Percentiles rank a stretch among this genome's conserved stretches.
Evolutionary conservation across 1,140 invertebrate genomes (phyloP).

Genomic region (Charaxes varanes): DNA sequence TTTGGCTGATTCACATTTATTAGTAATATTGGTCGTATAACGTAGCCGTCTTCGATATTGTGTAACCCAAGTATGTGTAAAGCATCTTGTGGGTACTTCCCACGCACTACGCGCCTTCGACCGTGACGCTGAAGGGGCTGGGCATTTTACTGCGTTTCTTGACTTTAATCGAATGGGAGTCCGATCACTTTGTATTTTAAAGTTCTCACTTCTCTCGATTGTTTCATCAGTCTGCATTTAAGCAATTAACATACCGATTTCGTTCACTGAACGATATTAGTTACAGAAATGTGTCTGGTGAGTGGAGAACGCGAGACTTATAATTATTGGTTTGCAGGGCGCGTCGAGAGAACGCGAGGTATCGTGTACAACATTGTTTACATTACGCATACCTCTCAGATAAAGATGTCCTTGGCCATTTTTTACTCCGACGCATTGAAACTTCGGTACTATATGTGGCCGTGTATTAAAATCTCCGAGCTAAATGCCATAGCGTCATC

Average conservation of each 20-base stretch:
- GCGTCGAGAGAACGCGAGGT: constrained; percentile 40
- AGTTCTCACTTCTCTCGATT: constrained; percentile 11
- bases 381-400: constrained; percentile 56
- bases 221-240: constrained; percentile 11
- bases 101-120: constrained; percentile 54
- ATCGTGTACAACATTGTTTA: constrained; percentile 56
- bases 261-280: constrained; percentile 8
- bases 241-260: constrained; percentile 8
- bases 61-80: constrained; percentile 66
- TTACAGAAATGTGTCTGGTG: background rate
- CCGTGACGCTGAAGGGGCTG: constrained; percentile 62
- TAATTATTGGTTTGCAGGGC: constrained; percentile 30
- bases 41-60: constrained; percentile 54
- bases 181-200: constrained; percentile 12
- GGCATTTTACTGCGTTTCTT: constrained; percentile 52
- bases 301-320: constrained; percentile 11
- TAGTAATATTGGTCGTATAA: constrained; percentile 38
- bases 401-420: constrained; percentile 66
- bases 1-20: constrained; percentile 21
- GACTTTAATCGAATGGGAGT: constrained; percentile 16
- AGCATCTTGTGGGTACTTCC: constrained; percentile 53
- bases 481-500: too few species aligned
- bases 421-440: constrained; percentile 39
- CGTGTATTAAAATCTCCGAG: constrained; percentile 37
- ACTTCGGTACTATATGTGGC: constrained; percentile 11